Evolutionary conservation across 2,888 invertebrate genomes (phyloP), one percentile per base, ranked within the genome.

Genomic region (Fragum whitleyi): DNA sequence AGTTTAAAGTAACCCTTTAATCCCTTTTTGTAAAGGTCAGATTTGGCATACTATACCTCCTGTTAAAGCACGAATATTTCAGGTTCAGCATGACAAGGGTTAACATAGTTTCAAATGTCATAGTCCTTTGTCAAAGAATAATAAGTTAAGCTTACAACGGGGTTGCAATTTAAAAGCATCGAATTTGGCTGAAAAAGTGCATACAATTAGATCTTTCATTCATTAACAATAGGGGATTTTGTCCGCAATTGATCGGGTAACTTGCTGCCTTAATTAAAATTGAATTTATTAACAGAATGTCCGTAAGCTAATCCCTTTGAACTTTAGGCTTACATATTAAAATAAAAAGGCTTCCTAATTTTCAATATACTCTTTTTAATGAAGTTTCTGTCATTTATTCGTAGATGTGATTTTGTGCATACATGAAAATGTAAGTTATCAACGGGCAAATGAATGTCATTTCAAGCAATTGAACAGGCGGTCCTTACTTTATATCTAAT

Each of bases 251-350:
- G 53, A 71, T 70, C 42, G 7, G 7, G 59, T 19, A 65, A 39
- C 47, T 57, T 62, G 39, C 28, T 19, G 21, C n/a, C 42, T 36
- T 65, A 65, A 65, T 65, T 65, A 65, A 65, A 65, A 65, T 26
- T 39, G 39, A 23, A 65, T 65, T 65, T 39, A 65, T 65, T 42
- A 32, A 42, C 65, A 21, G 16, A 23, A 36, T 42, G 21, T 42
- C 36, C 21, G 23, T 65, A 42, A 42, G 36, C 19, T 65, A 65
- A 65, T 39, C 42, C 42, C 65, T 26, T 42, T 65, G 65, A 65
- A 65, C 65, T 65, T 32, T 2, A 29, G 32, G 61, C 19, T n/a
- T n/a, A 57, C 14, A 26, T 23, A 57, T 57, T 57, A 26, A 26
- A 57, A 26, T 57, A 21, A 2, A 21, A 21, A 57, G 23, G 19